Percentiles rank a stretch among this genome's conserved stretches.
These are phyloP conservation scores for Nothura maculosa DNA, from an alignment of 2,797 vertebrate genomes.

Conservation along the genomic window DNA sequence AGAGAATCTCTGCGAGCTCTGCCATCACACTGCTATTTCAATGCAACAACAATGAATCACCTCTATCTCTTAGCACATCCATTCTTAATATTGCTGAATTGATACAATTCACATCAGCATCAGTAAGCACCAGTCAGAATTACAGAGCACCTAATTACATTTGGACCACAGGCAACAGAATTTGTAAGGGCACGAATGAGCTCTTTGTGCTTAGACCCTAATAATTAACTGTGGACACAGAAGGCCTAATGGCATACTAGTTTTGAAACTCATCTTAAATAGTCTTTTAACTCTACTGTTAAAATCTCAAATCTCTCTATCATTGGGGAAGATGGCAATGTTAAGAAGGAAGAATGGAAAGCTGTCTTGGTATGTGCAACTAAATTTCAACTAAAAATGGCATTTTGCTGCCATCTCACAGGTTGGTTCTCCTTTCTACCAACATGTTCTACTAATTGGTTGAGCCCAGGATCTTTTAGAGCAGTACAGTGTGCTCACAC, in stretches of 20 bases:
- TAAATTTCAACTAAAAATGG: not conserved
- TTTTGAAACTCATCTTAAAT: not conserved
- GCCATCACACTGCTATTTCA: slow-evolving; percentile 3
- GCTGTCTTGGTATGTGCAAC: not conserved
- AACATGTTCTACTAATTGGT: not conserved
- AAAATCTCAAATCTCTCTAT: not conserved
- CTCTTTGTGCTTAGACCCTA: not conserved
- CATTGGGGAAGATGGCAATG: not conserved
- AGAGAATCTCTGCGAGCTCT: slow-evolving; percentile 13
- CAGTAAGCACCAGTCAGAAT: not conserved
- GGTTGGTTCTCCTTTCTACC: slow-evolving; percentile 26
- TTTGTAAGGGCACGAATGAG: not conserved
- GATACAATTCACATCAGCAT: not conserved
- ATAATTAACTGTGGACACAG: not conserved
- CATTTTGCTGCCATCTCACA: not conserved
- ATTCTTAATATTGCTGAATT: not conserved
- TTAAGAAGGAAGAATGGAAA: not conserved
- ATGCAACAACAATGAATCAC: slow-evolving; percentile 33
- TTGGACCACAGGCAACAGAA: not conserved
- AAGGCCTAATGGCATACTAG: not conserved
- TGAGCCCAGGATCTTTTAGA: not conserved
- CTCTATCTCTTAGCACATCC: not conserved
- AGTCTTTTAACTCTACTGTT: not conserved
- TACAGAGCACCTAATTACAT: not conserved
- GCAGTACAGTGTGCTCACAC: not conserved